phyloP scores from a whole-genome alignment of 1,140 invertebrate genomes.

The Monomorium pharaonis region DNA sequence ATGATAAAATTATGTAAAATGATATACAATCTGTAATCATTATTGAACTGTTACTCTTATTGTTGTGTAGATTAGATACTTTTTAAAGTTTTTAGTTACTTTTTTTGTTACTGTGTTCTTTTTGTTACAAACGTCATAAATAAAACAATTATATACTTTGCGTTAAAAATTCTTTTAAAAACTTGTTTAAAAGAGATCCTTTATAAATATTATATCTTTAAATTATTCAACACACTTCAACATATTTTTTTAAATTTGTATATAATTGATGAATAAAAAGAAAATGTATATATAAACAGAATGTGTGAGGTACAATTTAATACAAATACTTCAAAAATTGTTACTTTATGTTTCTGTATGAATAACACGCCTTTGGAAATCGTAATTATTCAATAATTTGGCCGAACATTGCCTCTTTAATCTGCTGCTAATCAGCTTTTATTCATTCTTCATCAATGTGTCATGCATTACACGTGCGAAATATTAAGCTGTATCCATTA shows the following conservation, averaged over 20 bases:
- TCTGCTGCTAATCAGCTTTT: neutral
- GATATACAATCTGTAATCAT: slow-evolving; percentile 4
- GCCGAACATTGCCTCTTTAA: slow-evolving; percentile 37
- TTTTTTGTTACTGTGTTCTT: neutral
- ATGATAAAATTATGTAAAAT: slow-evolving; percentile 19
- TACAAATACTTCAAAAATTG: slow-evolving; percentile 15
- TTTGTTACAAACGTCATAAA: neutral
- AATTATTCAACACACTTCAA: neutral
- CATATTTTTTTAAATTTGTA: neutral
- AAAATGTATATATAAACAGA: slow-evolving; percentile 11
- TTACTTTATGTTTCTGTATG: slow-evolving; percentile 12
- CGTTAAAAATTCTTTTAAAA: neutral
- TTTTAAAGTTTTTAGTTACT: neutral
- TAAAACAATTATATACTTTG: neutral
- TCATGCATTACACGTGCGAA: neutral
- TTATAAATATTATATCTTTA: neutral
- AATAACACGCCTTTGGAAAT: slow-evolving; percentile 3
- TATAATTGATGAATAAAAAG: neutral
- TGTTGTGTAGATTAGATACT: slow-evolving; percentile 11
- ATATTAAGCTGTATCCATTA: slow-evolving; percentile 3
- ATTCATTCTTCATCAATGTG: neutral
- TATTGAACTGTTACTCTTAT: neutral
- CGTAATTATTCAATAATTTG: slow-evolving; percentile 3
- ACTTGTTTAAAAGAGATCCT: neutral
- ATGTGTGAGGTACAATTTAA: slow-evolving; percentile 12